phyloP scores from a whole-genome alignment of 2,113 vertebrate genomes.

The Struthio camelus region DNA sequence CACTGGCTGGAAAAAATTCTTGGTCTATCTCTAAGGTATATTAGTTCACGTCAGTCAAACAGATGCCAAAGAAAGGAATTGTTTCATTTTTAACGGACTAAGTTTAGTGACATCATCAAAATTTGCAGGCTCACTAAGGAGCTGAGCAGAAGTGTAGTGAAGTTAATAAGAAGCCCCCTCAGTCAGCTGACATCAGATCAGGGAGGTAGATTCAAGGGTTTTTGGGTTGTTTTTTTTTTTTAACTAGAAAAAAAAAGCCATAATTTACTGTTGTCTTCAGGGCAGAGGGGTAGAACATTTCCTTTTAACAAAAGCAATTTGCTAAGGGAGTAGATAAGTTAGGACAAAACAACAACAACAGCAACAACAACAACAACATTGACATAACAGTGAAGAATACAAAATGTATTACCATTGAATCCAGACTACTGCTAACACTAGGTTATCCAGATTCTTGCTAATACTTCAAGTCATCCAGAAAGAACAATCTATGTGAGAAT shows the following conservation, averaged over 20 bases:
- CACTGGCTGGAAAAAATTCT: background rate
- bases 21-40: background rate
- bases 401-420: background rate
- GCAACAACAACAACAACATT: background rate
- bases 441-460: background rate
- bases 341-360: background rate
- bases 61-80: background rate
- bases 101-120: background rate
- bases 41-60: background rate
- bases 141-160: background rate
- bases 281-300: background rate
- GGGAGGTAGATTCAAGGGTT: background rate
- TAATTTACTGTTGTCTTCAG: background rate
- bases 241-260: background rate
- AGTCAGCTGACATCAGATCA: background rate
- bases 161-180: background rate
- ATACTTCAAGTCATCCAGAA: background rate
- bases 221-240: accelerated
- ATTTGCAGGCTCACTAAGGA: background rate
- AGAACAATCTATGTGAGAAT: background rate
- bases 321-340: background rate
- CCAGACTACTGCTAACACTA: background rate
- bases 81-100: background rate
- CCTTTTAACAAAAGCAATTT: background rate
- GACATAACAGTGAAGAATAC: background rate